These are phyloP conservation scores for Puma concolor DNA, from an alignment of 2,113 vertebrate species.

Conservation along the genomic window DNA sequence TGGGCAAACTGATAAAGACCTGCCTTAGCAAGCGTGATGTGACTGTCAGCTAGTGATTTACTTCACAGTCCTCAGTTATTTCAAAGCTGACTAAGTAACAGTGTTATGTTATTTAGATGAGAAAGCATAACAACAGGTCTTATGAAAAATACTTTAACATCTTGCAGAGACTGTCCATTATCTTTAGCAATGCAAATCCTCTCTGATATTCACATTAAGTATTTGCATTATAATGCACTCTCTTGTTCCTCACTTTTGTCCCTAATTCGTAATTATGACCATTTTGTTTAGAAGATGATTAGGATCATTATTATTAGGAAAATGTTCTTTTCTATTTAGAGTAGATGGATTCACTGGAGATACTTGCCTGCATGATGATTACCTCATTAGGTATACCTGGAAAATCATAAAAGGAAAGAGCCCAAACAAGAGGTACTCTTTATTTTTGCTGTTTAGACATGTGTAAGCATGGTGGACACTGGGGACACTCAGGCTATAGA, in stretches of 20 bases:
- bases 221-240: not conserved
- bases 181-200: not conserved
- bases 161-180: not conserved
- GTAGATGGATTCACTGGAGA: not conserved
- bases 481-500: not conserved
- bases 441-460: not conserved
- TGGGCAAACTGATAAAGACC: not conserved
- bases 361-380: constrained; percentile 19
- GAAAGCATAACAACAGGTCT: not conserved
- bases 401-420: not conserved
- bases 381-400: constrained; percentile 6
- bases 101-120: not conserved
- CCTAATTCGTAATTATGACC: not conserved
- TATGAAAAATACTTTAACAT: not conserved
- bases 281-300: constrained; percentile 39
- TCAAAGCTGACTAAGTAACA: not conserved
- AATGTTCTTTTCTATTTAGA: not conserved
- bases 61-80: not conserved
- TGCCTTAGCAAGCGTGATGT: not conserved
- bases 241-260: not conserved
- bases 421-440: not conserved
- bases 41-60: not conserved
- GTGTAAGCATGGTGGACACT: not conserved
- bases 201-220: not conserved
- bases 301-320: constrained; percentile 14